Evolutionary conservation across 2,888 invertebrate species (phyloP).

Genomic region (Eupeodes luniger): DNA sequence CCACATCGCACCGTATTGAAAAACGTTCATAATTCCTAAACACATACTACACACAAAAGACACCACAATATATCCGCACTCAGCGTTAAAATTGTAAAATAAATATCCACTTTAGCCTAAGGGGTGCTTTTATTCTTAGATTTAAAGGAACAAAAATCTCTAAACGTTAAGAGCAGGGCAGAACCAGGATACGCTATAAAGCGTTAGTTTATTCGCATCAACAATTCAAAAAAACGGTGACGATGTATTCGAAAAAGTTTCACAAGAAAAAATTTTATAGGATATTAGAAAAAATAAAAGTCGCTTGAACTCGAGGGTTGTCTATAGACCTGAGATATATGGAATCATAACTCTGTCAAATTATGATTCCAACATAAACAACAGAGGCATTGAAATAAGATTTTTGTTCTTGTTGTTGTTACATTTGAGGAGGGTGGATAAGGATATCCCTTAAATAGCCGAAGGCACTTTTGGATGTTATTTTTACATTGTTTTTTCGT

Average conservation of each 20-base stretch:
- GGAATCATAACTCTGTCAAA: slow-evolving; percentile 68
- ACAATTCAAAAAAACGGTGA: slow-evolving; percentile 30
- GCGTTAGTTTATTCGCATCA: slow-evolving; percentile 60
- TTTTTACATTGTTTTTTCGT: slow-evolving; percentile 24
- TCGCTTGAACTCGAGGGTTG: slow-evolving; percentile 29
- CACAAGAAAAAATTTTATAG: slow-evolving; percentile 11
- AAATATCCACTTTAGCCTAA: slow-evolving; percentile 67
- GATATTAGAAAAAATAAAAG: slow-evolving; percentile 70
- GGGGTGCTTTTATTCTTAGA: slow-evolving; percentile 46
- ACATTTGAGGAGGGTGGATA: slow-evolving; percentile 53
- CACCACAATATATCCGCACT: slow-evolving; percentile 42
- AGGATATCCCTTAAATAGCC: slow-evolving; percentile 60
- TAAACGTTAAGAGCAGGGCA: slow-evolving; percentile 1
- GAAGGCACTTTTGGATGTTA: slow-evolving; percentile 50
- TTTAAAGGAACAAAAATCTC: not conserved
- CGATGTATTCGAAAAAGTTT: slow-evolving; percentile 22
- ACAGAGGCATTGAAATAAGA: slow-evolving; percentile 21
- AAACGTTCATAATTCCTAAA: slow-evolving; percentile 7
- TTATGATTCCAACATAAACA: slow-evolving; percentile 61
- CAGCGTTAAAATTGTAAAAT: slow-evolving; percentile 62
- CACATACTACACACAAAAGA: not conserved
- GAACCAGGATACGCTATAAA: slow-evolving; percentile 32
- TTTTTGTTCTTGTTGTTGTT: not conserved
- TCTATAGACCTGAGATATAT: not conserved
- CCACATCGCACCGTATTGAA: not conserved